These are phyloP conservation scores for Apteryx owenii DNA, from an alignment of 2,113 vertebrate genomes.

Conservation along the genomic window DNA sequence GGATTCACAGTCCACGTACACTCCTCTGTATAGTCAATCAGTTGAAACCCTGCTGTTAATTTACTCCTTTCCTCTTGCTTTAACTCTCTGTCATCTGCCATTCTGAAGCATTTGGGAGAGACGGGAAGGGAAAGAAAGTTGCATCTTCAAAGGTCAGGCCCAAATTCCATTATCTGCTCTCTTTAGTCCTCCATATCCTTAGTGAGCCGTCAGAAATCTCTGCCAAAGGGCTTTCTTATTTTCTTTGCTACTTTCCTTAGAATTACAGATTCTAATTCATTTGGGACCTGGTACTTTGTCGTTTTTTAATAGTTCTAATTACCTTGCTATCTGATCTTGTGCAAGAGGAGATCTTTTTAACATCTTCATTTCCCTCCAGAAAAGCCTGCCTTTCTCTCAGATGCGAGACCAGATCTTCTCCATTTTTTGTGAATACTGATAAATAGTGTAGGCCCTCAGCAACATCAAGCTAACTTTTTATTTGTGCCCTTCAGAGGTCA, in stretches of 20 bases:
- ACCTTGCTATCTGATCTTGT: background rate
- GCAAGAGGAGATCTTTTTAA: background rate
- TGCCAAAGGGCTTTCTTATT: background rate
- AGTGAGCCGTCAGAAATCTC: background rate
- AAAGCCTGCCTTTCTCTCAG: background rate
- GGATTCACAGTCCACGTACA: background rate
- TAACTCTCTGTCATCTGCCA: background rate
- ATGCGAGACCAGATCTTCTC: background rate
- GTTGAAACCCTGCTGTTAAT: background rate
- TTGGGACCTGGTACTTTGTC: background rate
- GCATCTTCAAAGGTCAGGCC: background rate
- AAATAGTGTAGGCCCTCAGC: background rate
- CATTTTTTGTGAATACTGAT: background rate
- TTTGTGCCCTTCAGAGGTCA: background rate
- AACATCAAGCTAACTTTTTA: background rate
- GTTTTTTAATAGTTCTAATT: background rate
- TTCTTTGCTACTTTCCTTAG: background rate
- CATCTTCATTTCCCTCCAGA: background rate
- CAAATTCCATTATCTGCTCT: background rate
- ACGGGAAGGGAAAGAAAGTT: background rate
- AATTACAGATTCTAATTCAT: background rate
- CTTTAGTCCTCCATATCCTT: background rate
- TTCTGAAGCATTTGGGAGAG: background rate
- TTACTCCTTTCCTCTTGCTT: background rate
- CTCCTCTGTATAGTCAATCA: background rate